Evolutionary conservation across 2,888 invertebrate genomes (phyloP), one percentile per base, ranked within the genome.

Genomic region (Rutpela maculata): DNA sequence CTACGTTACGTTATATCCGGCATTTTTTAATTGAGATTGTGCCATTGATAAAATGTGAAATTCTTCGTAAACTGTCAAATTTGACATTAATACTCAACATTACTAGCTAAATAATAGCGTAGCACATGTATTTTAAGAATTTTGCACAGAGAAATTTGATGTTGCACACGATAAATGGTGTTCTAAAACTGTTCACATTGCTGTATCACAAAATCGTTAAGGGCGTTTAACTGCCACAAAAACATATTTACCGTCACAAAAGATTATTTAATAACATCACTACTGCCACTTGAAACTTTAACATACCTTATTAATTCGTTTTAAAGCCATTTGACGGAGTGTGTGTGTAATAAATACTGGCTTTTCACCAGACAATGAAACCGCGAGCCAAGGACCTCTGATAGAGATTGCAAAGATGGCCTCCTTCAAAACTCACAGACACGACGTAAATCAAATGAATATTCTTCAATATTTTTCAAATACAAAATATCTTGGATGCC

Each of bases 261-360:
- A 71, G 71, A 79, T 74, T 81, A 79, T 82, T 81, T 80, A 79
- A 76, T 74, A 80, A 80, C 74, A 70, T 79, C 78, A 82, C 75
- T 78, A 84, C 78, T 77, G 83, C 77, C 82, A 84, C 79, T 82
- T 84, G 78, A 82, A 85, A 85, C 86, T 86, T 88, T 90, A 91
- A 93, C 94, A 91, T 94, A 95, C 95, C 96, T 97, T 97, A 94
- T 97, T 97, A 94, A 97, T 97, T 95, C 97, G 95, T 95, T 97
- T 97, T 95, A 97, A 95, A 94, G 97, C 97, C 97, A 97, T 97
- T 94, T 94, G 93, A 92, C 92, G 92, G 91, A 87, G 84, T 92
- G 91, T 91, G 91, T 92, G 91, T 92, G 92, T 93, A 92, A 92
- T 93, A 92, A 93, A 92, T 92, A 93, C 93, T 93, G 93, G 93